Conservation (phyloP, 1,140 invertebrate genomes). For the Hirudo medicinalis region DNA sequence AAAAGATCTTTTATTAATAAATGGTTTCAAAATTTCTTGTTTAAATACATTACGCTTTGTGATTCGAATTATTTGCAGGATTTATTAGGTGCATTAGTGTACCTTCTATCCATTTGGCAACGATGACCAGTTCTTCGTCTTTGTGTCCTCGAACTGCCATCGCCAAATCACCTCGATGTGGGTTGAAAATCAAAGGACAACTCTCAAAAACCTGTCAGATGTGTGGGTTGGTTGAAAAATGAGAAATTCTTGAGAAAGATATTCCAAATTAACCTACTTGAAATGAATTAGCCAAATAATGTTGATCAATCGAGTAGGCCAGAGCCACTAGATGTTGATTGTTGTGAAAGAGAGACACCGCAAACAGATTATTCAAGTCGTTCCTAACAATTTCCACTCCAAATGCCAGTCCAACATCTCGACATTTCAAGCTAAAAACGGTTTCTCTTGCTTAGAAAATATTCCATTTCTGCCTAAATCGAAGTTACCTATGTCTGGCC, state of each 20-base stretch:
- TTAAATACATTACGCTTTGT: no score
- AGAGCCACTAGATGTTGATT: slow-evolving; percentile 20
- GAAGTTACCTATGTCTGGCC: slow-evolving; percentile 19
- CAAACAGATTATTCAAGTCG: slow-evolving; percentile 16
- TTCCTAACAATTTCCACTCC: slow-evolving; percentile 17
- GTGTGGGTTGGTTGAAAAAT: not conserved
- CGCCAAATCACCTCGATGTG: slow-evolving; percentile 18
- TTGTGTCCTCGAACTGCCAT: slow-evolving; percentile 19
- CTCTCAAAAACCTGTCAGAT: slow-evolving; percentile 11
- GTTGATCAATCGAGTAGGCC: slow-evolving; percentile 18
- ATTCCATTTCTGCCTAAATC: not conserved
- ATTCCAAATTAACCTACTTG: slow-evolving; percentile 19
- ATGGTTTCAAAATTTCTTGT: no score
- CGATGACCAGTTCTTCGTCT: slow-evolving; percentile 19
- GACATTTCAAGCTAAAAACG: slow-evolving; percentile 20
- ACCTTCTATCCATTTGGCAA: slow-evolving; percentile 15
- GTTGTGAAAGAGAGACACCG: slow-evolving; percentile 22
- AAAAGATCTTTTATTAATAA: no score
- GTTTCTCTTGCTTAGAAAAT: not conserved
- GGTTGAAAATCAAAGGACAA: slow-evolving; percentile 18
- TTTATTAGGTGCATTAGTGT: not conserved
- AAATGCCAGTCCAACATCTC: slow-evolving; percentile 15
- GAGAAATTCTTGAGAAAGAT: not conserved
- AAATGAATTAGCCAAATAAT: slow-evolving; percentile 9
- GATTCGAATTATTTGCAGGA: no score